A percentile compares a stretch with the other conserved stretches of the same genome.
These are phyloP conservation scores for Ditula angustiorana DNA, from an alignment of 2,888 invertebrate species.

Conservation along the genomic window DNA sequence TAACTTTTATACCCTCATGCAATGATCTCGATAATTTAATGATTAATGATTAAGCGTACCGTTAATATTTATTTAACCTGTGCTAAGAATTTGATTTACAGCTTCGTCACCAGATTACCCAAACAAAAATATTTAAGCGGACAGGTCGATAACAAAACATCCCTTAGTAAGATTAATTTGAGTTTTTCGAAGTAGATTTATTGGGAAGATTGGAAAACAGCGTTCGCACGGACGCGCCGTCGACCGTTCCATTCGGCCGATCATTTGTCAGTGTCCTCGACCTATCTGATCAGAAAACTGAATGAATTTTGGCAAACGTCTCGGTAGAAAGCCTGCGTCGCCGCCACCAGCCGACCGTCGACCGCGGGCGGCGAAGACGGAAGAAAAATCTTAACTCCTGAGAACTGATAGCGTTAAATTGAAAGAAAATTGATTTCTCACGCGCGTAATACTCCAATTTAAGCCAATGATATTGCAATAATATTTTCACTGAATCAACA, in stretches of 20 bases:
- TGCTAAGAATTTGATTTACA: background rate
- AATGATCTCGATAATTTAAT: too few relatives aligned
- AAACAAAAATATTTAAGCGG: slow-evolving; percentile 42
- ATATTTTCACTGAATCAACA: slow-evolving; percentile 23
- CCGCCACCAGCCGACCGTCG: too few relatives aligned
- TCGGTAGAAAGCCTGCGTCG: slow-evolving; percentile 11
- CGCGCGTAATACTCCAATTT: slow-evolving; percentile 21
- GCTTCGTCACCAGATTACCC: background rate
- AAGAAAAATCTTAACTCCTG: slow-evolving; percentile 24
- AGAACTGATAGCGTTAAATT: slow-evolving; percentile 34
- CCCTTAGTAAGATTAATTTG: slow-evolving; percentile 70
- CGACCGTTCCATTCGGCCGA: slow-evolving; percentile 60
- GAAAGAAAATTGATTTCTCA: slow-evolving; percentile 38
- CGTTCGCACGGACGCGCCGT: slow-evolving; percentile 60
- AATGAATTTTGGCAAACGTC: slow-evolving; percentile 49
- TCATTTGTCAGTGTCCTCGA: slow-evolving; percentile 74
- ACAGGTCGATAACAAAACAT: slow-evolving; percentile 56
- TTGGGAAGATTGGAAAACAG: slow-evolving; percentile 63
- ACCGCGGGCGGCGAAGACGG: slow-evolving; percentile 7
- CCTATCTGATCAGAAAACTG: slow-evolving; percentile 68
- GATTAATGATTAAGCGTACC: too few relatives aligned
- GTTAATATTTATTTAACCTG: background rate
- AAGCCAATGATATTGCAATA: slow-evolving; percentile 36
- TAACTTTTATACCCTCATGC: too few relatives aligned
- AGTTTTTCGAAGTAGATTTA: slow-evolving; percentile 75